phyloP scores from a whole-genome alignment of 2,113 vertebrate species.

The Triplophysa siluroides region DNA sequence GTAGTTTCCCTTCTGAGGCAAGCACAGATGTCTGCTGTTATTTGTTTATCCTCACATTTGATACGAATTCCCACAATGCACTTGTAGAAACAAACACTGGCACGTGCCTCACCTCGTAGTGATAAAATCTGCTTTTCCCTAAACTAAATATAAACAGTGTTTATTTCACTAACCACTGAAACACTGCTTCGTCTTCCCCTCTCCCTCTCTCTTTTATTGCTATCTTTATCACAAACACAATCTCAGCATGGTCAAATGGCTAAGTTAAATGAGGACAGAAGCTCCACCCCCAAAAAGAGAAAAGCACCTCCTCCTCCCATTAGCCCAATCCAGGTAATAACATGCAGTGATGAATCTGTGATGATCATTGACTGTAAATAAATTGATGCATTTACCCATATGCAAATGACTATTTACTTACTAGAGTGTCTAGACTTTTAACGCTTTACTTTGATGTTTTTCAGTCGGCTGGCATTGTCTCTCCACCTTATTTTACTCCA shows the following conservation, averaged over 20 bases:
- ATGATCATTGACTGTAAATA: not conserved
- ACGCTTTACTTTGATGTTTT: constrained; percentile 3
- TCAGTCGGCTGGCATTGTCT: constrained; percentile 73
- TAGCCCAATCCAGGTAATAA: constrained; percentile 94
- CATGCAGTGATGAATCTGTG: constrained; percentile 41
- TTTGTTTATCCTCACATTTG: not conserved
- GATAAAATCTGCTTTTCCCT: constrained; percentile 5
- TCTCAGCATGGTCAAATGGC: constrained; percentile 94
- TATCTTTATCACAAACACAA: constrained; percentile 80
- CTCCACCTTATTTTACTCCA: constrained; percentile 70
- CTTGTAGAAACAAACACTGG: not conserved
- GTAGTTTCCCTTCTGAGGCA: not conserved
- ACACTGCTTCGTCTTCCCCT: constrained; percentile 33
- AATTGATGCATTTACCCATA: not conserved
- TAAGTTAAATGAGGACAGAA: constrained; percentile 96
- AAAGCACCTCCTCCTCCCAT: constrained; percentile 98
- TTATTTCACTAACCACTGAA: constrained; percentile 48
- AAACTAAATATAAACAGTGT: constrained; percentile 8
- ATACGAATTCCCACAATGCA: not conserved
- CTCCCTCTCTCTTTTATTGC: constrained; percentile 69
- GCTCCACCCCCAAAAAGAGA: constrained; percentile 98
- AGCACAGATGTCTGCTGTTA: not conserved
- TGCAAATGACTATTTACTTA: not conserved
- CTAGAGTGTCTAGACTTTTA: not conserved
- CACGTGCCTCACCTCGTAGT: constrained; percentile 21